Evolutionary conservation across 2,888 invertebrate genomes (phyloP), one percentile per base, ranked within the genome.

Genomic region (Aelia acuminata): DNA sequence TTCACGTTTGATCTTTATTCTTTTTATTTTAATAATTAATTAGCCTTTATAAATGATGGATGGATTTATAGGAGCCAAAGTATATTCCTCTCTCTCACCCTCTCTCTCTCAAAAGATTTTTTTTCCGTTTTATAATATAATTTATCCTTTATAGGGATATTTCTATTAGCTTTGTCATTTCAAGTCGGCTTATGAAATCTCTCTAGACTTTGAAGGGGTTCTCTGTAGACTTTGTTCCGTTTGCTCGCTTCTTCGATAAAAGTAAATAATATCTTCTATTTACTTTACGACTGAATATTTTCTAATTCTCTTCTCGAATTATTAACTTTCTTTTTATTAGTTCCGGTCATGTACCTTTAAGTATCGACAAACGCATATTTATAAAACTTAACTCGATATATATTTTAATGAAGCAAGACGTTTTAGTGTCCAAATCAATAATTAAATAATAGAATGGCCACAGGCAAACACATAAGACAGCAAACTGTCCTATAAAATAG

Each of bases 21-120:
- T 70, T 15, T 7, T 70, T 70, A 35, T 3, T 70, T 35, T 70
- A 70, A 70, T 35, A 35, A 70, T 70, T 70, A 70, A 70, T 70
- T 70, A 70, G 31, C 63, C 35, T 20, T 35, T 70, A 70, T 70
- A 70, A 70, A 70, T 35, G 63, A 70, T 70, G 31, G 63, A 35
- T 70, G 31, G 31, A 31, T 70, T 70, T 70, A 35, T 31, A 35
- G 4, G 35, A 26, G 63, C 31, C 63, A 31, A 35, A 18, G 31
- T 20, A 70, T 70, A 70, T 70, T 70, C n/a, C 35, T 20, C 63
- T 26, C 7, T 70, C n/a, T 70, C 35, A n/a, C 31, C 35, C 4
- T 15, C 53, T 26, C 63, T 63, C 63, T 35, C 63, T 70, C 63
- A 26, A 63, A 70, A 13, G 26, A 4, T 35, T 26, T 70, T 35